These are phyloP conservation scores for Ophion ventricosus DNA, from an alignment of 2,888 invertebrate genomes.

Conservation along the genomic window DNA sequence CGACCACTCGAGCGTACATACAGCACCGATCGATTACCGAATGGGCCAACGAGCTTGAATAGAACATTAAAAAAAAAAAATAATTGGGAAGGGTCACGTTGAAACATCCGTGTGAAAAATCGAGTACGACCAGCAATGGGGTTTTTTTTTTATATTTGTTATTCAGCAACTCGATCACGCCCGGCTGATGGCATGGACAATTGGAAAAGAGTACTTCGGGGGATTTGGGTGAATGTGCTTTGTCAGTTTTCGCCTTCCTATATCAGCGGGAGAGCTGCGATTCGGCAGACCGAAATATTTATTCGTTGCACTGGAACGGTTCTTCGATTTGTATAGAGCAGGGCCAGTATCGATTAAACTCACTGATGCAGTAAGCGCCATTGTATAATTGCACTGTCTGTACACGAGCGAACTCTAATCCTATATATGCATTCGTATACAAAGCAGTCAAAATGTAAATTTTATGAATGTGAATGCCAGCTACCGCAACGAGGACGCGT, in stretches of 20 bases:
- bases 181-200: not conserved
- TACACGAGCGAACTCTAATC: not conserved
- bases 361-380: conserved; percentile 24
- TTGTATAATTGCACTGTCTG: not conserved
- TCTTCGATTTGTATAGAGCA: conserved; percentile 36
- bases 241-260: not conserved
- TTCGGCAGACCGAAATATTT: conserved; percentile 42
- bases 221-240: not conserved
- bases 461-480: not conserved
- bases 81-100: conserved; percentile 2
- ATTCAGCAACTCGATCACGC: not conserved
- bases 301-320: conserved; percentile 28
- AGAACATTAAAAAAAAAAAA: not conserved
- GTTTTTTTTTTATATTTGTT: conserved; percentile 2
- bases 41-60: conserved; percentile 20
- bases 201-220: conserved; percentile 18
- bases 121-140: conserved; percentile 1
- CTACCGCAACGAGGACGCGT: not conserved
- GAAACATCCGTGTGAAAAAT: not conserved
- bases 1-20: not conserved
- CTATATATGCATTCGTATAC: not conserved
- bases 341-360: conserved; percentile 32
- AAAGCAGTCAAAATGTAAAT: conserved; percentile 38
- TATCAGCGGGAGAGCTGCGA: not conserved
- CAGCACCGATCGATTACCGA: conserved; percentile 28